These are phyloP conservation scores for Acrocephalus kingi DNA, from an alignment of 2,113 vertebrate genomes.

Conservation along the genomic window DNA sequence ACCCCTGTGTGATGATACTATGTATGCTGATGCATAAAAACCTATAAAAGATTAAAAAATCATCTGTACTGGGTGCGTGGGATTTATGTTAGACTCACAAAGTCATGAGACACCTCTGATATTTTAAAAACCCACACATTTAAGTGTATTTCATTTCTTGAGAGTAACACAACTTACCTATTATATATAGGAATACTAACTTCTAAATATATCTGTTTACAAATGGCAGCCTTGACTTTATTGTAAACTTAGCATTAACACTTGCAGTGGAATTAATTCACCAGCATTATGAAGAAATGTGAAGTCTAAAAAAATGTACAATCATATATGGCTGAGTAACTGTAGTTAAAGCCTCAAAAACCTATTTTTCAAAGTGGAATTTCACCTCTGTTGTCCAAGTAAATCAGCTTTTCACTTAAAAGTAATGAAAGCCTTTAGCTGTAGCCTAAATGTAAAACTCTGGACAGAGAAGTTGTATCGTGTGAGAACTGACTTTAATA, in stretches of 20 bases:
- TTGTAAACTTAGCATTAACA: not conserved
- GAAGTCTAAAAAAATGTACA: not conserved
- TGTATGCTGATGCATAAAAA: not conserved
- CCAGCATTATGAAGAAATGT: not conserved
- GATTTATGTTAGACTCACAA: not conserved
- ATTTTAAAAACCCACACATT: not conserved
- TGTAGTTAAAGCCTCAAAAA: not conserved
- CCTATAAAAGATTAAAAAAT: not conserved
- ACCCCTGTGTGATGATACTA: fast-evolving
- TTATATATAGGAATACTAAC: not conserved
- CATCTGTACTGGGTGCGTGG: not conserved
- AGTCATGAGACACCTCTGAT: not conserved
- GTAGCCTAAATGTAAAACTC: not conserved
- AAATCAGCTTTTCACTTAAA: not conserved
- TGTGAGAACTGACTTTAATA: not conserved
- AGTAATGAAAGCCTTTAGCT: not conserved
- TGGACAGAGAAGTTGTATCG: not conserved
- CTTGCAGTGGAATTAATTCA: not conserved
- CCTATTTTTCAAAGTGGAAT: not conserved
- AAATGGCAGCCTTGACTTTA: not conserved
- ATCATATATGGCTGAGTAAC: not conserved
- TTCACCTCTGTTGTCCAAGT: not conserved
- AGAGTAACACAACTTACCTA: not conserved
- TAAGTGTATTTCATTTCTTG: not conserved
- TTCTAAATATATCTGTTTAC: not conserved